Percentiles rank a stretch among this genome's conserved stretches.
Conservation (phyloP, 2,797 vertebrate species). For the Pipistrellus nathusii region DNA sequence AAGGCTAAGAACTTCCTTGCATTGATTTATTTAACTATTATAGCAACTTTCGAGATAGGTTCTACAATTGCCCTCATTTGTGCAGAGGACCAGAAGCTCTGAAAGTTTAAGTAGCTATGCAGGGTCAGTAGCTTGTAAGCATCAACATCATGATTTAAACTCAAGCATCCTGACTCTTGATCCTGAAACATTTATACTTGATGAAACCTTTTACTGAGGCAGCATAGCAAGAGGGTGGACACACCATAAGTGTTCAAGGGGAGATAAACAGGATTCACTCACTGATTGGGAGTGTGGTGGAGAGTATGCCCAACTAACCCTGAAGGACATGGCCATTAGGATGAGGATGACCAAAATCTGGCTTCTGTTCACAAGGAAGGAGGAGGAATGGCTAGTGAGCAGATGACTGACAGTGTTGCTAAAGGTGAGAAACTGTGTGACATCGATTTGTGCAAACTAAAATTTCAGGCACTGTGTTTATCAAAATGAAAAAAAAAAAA, state of each 20-base stretch:
- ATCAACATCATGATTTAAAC: not conserved
- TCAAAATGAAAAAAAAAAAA: not conserved
- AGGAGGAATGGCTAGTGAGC: not conserved
- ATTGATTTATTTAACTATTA: not conserved
- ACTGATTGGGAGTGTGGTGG: not conserved
- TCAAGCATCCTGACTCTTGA: not conserved
- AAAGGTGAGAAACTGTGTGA: not conserved
- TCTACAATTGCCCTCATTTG: not conserved
- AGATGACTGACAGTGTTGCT: not conserved
- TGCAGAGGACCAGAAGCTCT: not conserved
- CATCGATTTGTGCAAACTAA: not conserved
- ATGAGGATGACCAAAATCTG: not conserved
- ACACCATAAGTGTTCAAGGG: not conserved
- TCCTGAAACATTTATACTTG: not conserved
- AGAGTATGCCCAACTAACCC: not conserved
- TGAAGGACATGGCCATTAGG: not conserved
- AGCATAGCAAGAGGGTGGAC: not conserved
- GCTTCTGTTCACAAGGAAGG: not conserved
- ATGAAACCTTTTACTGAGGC: not conserved
- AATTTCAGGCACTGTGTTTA: not conserved
- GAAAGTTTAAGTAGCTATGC: not conserved
- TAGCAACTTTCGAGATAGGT: not conserved
- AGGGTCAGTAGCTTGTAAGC: not conserved
- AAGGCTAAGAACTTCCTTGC: not conserved
- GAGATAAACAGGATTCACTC: not conserved